Conservation (phyloP, 2,888 invertebrate species). For the Ashinkailepas kermadecensis region DNA sequence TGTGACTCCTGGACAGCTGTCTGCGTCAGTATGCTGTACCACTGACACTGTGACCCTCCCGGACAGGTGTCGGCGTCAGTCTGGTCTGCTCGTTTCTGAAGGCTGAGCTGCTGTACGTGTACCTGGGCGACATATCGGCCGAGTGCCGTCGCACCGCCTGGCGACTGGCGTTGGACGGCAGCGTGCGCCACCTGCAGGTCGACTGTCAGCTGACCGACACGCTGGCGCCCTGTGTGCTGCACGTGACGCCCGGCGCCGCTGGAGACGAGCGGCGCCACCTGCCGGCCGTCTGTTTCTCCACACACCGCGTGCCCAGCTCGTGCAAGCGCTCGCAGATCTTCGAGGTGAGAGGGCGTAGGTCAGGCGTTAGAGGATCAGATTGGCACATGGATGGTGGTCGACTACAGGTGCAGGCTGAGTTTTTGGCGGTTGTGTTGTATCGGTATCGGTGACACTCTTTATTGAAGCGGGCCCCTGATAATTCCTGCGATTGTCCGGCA, state of each 20-base stretch:
- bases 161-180: slow-evolving; percentile 51
- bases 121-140: slow-evolving; percentile 43
- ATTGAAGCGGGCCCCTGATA: no score
- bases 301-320: slow-evolving; percentile 64
- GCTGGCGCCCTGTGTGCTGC: slow-evolving; percentile 73
- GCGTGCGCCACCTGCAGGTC: slow-evolving; percentile 69
- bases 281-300: slow-evolving; percentile 70
- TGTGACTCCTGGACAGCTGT: no score
- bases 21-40: no score
- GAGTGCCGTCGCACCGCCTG: slow-evolving; percentile 38
- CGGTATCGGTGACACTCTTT: no score
- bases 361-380: no score
- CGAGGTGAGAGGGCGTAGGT: slow-evolving; percentile 48
- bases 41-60: no score
- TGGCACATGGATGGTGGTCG: no score
- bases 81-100: slow-evolving; percentile 64
- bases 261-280: slow-evolving; percentile 45
- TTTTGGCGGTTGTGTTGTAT: no score
- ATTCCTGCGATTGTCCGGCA: no score
- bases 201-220: slow-evolving; percentile 83
- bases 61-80: slow-evolving; percentile 62
- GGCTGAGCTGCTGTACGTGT: slow-evolving; percentile 72
- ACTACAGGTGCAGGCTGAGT: no score
- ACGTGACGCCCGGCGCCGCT: slow-evolving; percentile 52
- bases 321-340: slow-evolving; percentile 77